Percentiles rank a stretch among this genome's conserved stretches.
These are phyloP conservation scores for Delichon dasypus DNA, from an alignment of 2,797 vertebrate species.

Conservation along the genomic window DNA sequence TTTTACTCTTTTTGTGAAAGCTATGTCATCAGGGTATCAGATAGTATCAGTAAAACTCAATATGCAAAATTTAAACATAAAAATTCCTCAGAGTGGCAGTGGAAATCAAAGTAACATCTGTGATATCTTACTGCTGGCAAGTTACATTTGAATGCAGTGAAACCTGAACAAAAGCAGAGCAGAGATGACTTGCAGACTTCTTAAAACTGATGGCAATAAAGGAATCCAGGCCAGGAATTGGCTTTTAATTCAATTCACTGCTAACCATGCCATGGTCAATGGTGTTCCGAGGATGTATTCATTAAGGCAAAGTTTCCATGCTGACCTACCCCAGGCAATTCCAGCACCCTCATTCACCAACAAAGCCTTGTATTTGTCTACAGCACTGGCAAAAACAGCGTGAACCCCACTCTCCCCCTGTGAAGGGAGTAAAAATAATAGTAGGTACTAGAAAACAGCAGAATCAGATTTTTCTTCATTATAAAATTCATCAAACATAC, in stretches of 20 bases:
- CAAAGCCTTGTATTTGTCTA: not conserved
- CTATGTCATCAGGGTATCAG: not conserved
- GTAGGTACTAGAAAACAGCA: not conserved
- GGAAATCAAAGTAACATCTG: slow-evolving; percentile 47
- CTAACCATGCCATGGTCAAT: not conserved
- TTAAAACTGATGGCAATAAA: not conserved
- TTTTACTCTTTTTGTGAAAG: slow-evolving; percentile 33
- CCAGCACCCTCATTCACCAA: not conserved
- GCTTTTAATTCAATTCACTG: not conserved
- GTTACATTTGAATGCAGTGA: not conserved
- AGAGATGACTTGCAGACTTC: not conserved
- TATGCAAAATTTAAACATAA: slow-evolving; percentile 6
- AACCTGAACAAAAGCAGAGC: slow-evolving; percentile 2
- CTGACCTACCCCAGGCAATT: not conserved
- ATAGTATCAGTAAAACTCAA: slow-evolving; percentile 30
- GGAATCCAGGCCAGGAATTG: not conserved
- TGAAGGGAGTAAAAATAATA: not conserved
- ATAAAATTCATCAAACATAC: not conserved
- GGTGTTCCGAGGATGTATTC: not conserved
- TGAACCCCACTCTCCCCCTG: not conserved
- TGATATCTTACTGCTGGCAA: not conserved
- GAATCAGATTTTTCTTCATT: not conserved
- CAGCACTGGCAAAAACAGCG: not conserved
- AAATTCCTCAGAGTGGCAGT: slow-evolving; percentile 32
- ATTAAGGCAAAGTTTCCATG: not conserved